These are phyloP conservation scores for Trigoniulus corallinus DNA, from an alignment of 1,140 invertebrate genomes.

Conservation along the genomic window DNA sequence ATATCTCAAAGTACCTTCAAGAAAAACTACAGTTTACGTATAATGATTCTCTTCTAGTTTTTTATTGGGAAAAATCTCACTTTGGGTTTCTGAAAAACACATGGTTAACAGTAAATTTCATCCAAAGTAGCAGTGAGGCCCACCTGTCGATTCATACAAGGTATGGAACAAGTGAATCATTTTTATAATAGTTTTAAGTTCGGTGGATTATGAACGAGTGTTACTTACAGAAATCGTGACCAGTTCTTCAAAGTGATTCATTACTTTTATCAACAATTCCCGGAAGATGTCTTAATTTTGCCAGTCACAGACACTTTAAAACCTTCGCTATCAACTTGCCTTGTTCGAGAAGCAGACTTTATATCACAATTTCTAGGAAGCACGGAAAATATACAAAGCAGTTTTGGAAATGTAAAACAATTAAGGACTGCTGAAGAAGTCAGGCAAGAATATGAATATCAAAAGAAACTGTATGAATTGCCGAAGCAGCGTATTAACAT, in stretches of 20 bases:
- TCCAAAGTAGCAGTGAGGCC: background rate
- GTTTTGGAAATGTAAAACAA: background rate
- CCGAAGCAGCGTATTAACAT: too few relatives aligned
- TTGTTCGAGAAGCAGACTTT: background rate
- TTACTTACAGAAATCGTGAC: background rate
- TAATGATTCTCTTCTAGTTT: too few relatives aligned
- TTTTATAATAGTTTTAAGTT: background rate
- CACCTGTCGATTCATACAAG: background rate
- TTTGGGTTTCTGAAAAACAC: background rate
- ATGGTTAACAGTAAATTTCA: background rate
- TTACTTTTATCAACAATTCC: background rate
- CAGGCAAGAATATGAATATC: background rate
- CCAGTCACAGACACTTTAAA: background rate
- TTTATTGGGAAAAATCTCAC: too few relatives aligned
- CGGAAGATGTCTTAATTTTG: background rate
- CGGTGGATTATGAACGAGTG: background rate
- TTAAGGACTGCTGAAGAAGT: background rate
- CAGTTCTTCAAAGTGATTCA: background rate
- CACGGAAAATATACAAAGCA: background rate
- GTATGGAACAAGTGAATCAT: background rate
- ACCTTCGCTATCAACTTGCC: background rate
- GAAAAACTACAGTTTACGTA: too few relatives aligned
- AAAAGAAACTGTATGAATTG: background rate
- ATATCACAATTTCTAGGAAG: background rate
- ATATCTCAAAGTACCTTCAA: too few relatives aligned